phyloP scores from a whole-genome alignment of 2,888 invertebrate genomes.

The Tetheella fluctuosa region DNA sequence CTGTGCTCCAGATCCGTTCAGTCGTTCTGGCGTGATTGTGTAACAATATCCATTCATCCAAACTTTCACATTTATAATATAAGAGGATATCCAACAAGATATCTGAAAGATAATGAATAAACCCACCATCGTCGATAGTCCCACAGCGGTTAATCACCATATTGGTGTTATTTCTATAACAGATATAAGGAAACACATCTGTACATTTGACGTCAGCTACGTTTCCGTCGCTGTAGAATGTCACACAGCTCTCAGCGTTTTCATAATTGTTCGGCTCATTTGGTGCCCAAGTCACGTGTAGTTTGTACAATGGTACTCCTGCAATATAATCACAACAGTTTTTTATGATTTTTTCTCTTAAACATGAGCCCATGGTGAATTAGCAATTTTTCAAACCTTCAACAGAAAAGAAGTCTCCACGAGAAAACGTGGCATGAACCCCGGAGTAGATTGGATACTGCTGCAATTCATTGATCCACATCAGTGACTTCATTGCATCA shows the following conservation, averaged over 20 bases:
- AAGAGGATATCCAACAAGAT: too few relatives aligned
- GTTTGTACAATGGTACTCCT: neutral
- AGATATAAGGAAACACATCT: neutral
- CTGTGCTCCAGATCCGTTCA: too few relatives aligned
- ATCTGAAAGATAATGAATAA: neutral
- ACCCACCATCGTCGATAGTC: neutral
- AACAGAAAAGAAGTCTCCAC: constrained; percentile 29
- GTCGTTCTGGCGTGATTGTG: too few relatives aligned
- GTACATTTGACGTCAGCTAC: neutral
- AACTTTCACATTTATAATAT: too few relatives aligned
- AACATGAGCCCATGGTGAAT: too few relatives aligned
- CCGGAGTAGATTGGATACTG: constrained; percentile 23
- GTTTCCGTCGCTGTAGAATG: neutral
- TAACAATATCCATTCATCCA: too few relatives aligned
- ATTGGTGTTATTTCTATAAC: neutral
- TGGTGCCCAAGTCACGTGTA: neutral
- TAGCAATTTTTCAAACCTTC: constrained; percentile 27
- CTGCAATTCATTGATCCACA: constrained; percentile 6
- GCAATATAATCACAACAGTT: neutral
- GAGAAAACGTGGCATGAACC: constrained; percentile 30
- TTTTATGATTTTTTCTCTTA: too few relatives aligned
- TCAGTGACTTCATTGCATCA: neutral
- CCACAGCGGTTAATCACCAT: neutral
- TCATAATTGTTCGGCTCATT: neutral
- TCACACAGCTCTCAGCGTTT: neutral